Evolutionary conservation across 2,888 invertebrate species (phyloP).

Genomic region (Agrochola circellaris): DNA sequence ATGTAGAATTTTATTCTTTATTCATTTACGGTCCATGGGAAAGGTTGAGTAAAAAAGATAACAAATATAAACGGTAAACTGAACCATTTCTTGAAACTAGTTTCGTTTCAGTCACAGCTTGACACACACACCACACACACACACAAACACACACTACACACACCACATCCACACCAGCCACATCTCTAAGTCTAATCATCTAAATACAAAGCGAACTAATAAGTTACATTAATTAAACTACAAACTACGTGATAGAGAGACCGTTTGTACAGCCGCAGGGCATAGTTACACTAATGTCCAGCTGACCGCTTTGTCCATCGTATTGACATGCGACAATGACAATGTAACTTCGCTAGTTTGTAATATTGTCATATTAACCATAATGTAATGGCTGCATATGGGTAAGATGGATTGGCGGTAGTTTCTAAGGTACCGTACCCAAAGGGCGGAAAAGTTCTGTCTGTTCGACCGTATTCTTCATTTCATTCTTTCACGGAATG

Average conservation of each 20-base stretch:
- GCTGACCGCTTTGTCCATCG: constrained; percentile 48
- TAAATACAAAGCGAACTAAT: neutral
- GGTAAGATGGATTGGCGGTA: neutral
- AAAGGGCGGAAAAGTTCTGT: neutral
- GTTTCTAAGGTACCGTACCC: neutral
- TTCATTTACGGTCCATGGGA: too few relatives aligned
- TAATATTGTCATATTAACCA: neutral
- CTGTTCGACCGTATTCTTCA: too few relatives aligned
- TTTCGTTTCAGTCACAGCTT: neutral
- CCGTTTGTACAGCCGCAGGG: constrained; percentile 59
- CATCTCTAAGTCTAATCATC: neutral
- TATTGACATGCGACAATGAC: constrained; percentile 18
- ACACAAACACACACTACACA: too few relatives aligned
- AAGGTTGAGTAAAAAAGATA: too few relatives aligned
- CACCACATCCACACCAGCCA: too few relatives aligned
- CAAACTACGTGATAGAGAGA: constrained; percentile 54
- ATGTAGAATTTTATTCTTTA: neutral
- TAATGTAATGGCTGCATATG: neutral
- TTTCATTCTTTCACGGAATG: too few relatives aligned
- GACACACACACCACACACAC: too few relatives aligned
- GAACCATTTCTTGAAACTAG: too few relatives aligned
- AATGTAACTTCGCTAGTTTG: neutral
- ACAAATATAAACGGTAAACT: too few relatives aligned
- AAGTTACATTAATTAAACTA: constrained; percentile 63
- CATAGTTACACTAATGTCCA: constrained; percentile 65